Percentiles rank a stretch among this genome's conserved stretches.
Evolutionary conservation across 2,888 invertebrate genomes (phyloP).

Genomic region (Phengaris alcon): DNA sequence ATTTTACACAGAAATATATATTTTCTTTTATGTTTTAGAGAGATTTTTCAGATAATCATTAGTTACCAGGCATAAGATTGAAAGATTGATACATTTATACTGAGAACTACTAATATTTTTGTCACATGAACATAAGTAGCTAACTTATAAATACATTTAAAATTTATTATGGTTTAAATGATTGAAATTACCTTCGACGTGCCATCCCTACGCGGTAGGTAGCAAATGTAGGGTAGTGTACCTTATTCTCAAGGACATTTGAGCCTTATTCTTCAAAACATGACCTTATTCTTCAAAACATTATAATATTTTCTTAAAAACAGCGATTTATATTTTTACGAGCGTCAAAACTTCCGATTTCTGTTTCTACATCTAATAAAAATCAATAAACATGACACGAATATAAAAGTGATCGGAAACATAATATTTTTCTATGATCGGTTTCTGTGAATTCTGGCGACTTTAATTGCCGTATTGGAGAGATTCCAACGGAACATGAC

Average conservation of each 20-base stretch:
- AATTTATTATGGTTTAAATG: background rate
- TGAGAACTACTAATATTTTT: background rate
- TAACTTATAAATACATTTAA: background rate
- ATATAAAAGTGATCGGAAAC: background rate
- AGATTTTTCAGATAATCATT: background rate
- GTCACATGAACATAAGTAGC: background rate
- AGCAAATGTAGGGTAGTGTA: background rate
- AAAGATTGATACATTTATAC: background rate
- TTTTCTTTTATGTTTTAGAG: background rate
- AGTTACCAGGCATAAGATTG: background rate
- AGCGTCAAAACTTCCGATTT: background rate
- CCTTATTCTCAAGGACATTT: background rate
- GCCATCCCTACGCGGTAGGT: background rate
- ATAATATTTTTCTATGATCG: background rate
- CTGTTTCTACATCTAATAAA: conserved; percentile 4
- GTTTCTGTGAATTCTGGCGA: conserved; percentile 9
- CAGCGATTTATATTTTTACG: background rate
- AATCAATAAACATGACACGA: conserved; percentile 17
- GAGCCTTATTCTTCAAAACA: too few species aligned
- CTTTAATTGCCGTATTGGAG: background rate
- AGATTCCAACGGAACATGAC: background rate
- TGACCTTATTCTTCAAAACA: too few species aligned
- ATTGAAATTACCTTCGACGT: background rate
- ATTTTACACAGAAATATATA: too few species aligned
- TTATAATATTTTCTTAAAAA: background rate